Evolutionary conservation across 2,113 vertebrate genomes (phyloP).

Genomic region (Copsychus sechellarum): DNA sequence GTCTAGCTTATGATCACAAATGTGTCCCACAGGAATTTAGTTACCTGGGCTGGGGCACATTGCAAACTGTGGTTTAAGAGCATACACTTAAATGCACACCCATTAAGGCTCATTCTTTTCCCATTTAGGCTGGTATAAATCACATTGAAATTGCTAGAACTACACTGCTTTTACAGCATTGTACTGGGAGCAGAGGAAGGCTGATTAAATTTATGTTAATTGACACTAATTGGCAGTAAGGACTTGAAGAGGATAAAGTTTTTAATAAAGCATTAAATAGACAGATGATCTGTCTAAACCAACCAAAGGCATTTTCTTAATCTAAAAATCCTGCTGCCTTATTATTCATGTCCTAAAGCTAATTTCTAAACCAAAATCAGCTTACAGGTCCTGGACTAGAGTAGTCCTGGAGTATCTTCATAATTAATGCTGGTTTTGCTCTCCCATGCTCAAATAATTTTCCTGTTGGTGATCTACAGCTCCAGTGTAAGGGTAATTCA

Average conservation of each 20-base stretch:
- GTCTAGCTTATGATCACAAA: neutral
- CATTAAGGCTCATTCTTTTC: conserved; percentile 27
- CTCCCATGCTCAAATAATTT: neutral
- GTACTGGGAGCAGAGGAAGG: neutral
- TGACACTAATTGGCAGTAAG: conserved; percentile 38
- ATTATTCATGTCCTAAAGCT: neutral
- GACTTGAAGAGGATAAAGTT: conserved; percentile 15
- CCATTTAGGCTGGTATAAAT: conserved; percentile 11
- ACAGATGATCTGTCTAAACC: conserved; percentile 14
- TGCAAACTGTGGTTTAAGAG: conserved; percentile 1
- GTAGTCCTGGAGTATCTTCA: neutral
- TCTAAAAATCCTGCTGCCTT: neutral
- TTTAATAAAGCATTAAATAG: conserved; percentile 43
- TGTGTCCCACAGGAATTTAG: neutral
- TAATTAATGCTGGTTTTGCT: neutral
- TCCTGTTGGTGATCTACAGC: neutral
- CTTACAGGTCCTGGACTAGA: neutral
- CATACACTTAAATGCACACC: neutral
- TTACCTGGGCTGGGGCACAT: neutral
- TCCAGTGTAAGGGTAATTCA: neutral
- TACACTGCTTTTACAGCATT: neutral
- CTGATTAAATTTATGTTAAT: conserved; percentile 43
- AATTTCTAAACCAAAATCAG: neutral
- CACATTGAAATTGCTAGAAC: neutral
- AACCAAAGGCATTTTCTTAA: neutral